Percentiles rank a stretch among this genome's conserved stretches.
Conservation (phyloP, 2,113 vertebrate species). For the Limanda limanda region DNA sequence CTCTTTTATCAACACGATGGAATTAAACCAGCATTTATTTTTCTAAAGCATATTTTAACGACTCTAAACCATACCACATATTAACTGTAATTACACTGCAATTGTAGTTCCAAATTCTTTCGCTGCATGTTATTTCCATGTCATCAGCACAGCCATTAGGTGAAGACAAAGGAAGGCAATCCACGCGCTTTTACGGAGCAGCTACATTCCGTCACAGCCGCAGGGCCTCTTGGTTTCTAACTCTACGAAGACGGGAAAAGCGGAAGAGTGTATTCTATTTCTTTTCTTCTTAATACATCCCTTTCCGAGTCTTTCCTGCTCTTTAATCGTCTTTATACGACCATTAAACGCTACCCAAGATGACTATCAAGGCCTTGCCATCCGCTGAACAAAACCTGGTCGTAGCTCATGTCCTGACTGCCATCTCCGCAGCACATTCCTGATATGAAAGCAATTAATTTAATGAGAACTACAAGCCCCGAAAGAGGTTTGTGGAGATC, state of each 20-base stretch:
- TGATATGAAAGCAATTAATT: slow-evolving; percentile 75
- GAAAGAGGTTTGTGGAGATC: slow-evolving; percentile 52
- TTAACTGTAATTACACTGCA: slow-evolving; percentile 50
- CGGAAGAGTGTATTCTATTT: slow-evolving; percentile 40
- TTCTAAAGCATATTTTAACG: slow-evolving; percentile 21
- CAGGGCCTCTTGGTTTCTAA: slow-evolving; percentile 37
- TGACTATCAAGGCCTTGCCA: slow-evolving; percentile 51
- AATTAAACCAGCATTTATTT: slow-evolving; percentile 40
- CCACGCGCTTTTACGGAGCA: slow-evolving; percentile 25
- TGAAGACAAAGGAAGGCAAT: slow-evolving; percentile 59
- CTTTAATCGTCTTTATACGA: slow-evolving; percentile 61
- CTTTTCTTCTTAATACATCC: slow-evolving; percentile 47
- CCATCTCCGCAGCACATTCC: slow-evolving; percentile 61
- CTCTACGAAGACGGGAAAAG: slow-evolving; percentile 37
- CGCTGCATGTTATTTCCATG: slow-evolving; percentile 40
- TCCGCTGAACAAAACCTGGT: slow-evolving; percentile 17
- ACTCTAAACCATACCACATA: slow-evolving; percentile 37
- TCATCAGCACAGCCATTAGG: slow-evolving; percentile 42
- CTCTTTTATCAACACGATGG: background rate
- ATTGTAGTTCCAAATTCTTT: slow-evolving; percentile 40
- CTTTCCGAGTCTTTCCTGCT: slow-evolving; percentile 25
- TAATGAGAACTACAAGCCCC: slow-evolving; percentile 67
- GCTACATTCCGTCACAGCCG: slow-evolving; percentile 41
- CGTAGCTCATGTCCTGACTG: slow-evolving; percentile 30
- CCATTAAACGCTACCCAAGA: slow-evolving; percentile 49